Evolutionary conservation across 2,888 invertebrate species (phyloP).

Genomic region (Petrolisthes cinctipes): DNA sequence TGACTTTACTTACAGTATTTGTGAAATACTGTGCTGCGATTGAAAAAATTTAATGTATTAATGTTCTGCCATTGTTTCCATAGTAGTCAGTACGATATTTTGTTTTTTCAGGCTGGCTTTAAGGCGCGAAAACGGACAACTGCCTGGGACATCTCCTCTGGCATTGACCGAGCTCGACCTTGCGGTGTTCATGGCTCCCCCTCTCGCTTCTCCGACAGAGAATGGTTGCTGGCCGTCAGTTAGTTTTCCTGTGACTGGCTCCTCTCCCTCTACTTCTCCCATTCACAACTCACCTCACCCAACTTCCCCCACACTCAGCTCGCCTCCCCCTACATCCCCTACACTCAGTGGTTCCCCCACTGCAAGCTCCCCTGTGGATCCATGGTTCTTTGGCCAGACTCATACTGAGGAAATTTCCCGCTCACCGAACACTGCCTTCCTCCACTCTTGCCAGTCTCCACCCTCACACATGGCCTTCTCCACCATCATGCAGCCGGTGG

Average conservation of each 20-base stretch:
- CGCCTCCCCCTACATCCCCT: constrained; percentile 19
- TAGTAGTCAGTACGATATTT: neutral
- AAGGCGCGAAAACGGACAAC: constrained; percentile 36
- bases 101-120: constrained; percentile 37
- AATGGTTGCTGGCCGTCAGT: constrained; percentile 49
- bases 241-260: constrained; percentile 33
- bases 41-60: neutral
- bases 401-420: constrained; percentile 27
- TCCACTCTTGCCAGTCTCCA: constrained; percentile 54
- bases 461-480: constrained; percentile 13
- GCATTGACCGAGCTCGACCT: constrained; percentile 43
- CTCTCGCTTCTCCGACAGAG: constrained; percentile 56
- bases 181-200: constrained; percentile 57
- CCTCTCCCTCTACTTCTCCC: constrained; percentile 12
- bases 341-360: constrained; percentile 40
- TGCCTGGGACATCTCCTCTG: constrained; percentile 46
- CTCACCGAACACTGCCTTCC: constrained; percentile 51
- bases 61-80: neutral
- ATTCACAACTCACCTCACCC: neutral
- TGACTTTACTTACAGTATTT: too few relatives aligned
- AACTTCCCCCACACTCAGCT: neutral
- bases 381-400: constrained; percentile 35
- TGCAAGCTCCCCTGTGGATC: constrained; percentile 41
- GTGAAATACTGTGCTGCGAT: too few relatives aligned
- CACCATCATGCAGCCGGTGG: neutral